Conservation (phyloP, 2,113 vertebrate genomes). For the Apteryx owenii region DNA sequence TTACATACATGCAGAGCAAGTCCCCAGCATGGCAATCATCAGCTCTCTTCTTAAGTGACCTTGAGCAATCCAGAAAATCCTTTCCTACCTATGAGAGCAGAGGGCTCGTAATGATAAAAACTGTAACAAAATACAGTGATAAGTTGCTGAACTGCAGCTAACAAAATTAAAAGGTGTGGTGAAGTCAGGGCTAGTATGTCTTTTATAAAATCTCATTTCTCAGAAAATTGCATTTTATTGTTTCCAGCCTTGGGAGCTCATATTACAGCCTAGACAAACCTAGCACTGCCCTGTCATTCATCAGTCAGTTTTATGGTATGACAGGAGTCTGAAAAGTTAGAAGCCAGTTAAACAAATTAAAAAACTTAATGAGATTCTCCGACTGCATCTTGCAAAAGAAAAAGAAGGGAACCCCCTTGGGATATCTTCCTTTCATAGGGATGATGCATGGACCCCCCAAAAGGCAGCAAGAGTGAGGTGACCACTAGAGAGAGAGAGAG, state of each 20-base stretch:
- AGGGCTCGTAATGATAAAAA: neutral
- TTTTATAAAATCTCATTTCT: conserved; percentile 17
- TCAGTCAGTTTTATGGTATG: conserved; percentile 4
- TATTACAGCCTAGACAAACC: conserved; percentile 1
- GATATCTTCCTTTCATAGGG: neutral
- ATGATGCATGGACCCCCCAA: neutral
- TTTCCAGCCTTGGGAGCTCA: conserved; percentile 58
- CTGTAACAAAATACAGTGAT: neutral
- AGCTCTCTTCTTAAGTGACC: neutral
- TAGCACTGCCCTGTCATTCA: conserved; percentile 31
- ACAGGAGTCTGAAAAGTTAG: conserved; percentile 15
- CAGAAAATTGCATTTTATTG: conserved; percentile 65
- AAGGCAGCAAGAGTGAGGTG: neutral
- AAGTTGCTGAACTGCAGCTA: neutral
- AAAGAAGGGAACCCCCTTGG: neutral
- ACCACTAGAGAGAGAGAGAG: neutral
- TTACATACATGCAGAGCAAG: neutral
- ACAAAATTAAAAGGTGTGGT: neutral
- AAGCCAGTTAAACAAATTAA: conserved; percentile 32
- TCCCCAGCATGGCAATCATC: rapidly evolving
- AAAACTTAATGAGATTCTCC: neutral
- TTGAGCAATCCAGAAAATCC: neutral
- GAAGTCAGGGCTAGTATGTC: neutral
- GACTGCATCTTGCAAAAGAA: neutral
- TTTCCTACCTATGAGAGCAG: neutral